A percentile compares a stretch with the other conserved stretches of the same genome.
phyloP scores from a whole-genome alignment of 2,797 vertebrate species.

The Neopelma chrysocephalum region DNA sequence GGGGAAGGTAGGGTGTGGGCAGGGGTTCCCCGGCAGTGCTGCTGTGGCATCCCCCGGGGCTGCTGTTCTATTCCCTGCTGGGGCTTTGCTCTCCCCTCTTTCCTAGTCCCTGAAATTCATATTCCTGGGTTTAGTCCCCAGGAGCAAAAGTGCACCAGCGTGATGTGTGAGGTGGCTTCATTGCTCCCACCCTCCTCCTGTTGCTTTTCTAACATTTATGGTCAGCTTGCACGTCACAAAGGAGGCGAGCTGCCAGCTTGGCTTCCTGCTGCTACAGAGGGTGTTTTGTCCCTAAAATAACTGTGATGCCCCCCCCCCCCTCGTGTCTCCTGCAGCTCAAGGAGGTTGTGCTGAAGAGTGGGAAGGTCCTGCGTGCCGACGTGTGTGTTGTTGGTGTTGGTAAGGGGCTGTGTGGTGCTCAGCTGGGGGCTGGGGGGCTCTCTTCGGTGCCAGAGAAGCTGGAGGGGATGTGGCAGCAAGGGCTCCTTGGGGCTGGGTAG shows the following conservation, averaged over 20 bases:
- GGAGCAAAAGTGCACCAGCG: background rate
- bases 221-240: background rate
- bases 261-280: background rate
- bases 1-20: conserved; percentile 85
- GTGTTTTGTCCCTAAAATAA: background rate
- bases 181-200: background rate
- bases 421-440: background rate
- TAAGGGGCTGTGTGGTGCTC: conserved; percentile 57
- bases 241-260: background rate
- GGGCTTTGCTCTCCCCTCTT: background rate
- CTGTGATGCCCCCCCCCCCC: background rate
- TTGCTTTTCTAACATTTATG: background rate
- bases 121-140: background rate
- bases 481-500: too few species aligned
- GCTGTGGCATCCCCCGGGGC: rapidly evolving
- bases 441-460: background rate
- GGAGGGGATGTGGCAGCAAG: rapidly evolving
- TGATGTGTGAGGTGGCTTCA: background rate
- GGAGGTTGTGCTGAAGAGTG: conserved; percentile 96
- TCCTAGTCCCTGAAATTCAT: background rate
- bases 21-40: rapidly evolving
- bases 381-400: conserved; percentile 95
- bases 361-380: conserved; percentile 92
- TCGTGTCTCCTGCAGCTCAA: conserved; percentile 82
- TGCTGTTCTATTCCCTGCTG: rapidly evolving